Evolutionary conservation across 2,113 vertebrate species (phyloP), one percentile per base, ranked within the genome.

Genomic region (Meles meles): DNA sequence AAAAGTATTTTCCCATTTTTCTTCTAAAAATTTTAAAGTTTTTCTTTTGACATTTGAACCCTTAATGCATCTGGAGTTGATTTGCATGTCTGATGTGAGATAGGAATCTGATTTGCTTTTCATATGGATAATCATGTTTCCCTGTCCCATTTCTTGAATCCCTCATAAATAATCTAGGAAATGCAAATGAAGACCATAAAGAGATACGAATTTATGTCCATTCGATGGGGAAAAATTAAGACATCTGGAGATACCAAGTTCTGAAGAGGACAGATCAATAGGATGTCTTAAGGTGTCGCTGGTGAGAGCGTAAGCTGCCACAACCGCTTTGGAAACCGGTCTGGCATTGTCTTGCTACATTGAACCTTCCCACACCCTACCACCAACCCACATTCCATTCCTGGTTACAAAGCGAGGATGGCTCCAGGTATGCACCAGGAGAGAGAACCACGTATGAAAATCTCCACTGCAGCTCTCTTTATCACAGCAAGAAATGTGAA

Each of bases 11-110:
- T 79, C 18, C 42, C n/a, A 44, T 34, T 61, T 92, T 61, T 94
- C 88, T 94, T 92, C 65, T 74, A 7, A 65, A 83, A 77, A 3
- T 69, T 72, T 83, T 95, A n/a, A 90, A 82, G 59, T 90, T 89
- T 94, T 94, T 3, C 77, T 89, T 88, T 83, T 77, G 31, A 91
- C 61, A 88, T 84, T 61, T 90, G 47, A 90, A 88, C 61, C 44
- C 42, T 80, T 97, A 93, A 94, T 84, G 80, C 81, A 88, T 84
- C 81, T 88, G 42, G 76, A 94, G 27, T 90, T 94, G 85, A 94
- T 94, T 34, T 97, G 39, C 82, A 88, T 88, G 61, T 93, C 82
- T 90, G 47, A 93, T 49, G 31, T 39, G 77, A 81, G 49, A 89
- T 77, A 86, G n/a, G 79, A 94, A 87, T 63, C 47, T 81, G 63